Percentiles rank a stretch among this genome's conserved stretches.
Evolutionary conservation across 2,888 invertebrate species (phyloP).

Genomic region (Pinctada fucata): DNA sequence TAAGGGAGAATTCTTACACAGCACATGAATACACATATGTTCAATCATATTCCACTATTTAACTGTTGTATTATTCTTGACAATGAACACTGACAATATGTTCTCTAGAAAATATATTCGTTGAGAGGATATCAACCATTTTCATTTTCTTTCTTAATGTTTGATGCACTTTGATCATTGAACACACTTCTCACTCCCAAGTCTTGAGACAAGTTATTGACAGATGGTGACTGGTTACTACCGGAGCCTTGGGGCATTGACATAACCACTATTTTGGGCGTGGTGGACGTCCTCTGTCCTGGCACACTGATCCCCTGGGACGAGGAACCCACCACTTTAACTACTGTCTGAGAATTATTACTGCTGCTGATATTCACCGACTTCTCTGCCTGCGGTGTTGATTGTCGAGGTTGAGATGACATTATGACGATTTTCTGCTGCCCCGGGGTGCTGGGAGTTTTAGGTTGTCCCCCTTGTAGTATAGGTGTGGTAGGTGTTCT

Average conservation of each 20-base stretch:
- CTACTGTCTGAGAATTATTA: slow-evolving; percentile 52
- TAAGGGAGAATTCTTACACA: too few species aligned
- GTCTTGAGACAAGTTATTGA: slow-evolving; percentile 42
- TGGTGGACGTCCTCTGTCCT: slow-evolving; percentile 30
- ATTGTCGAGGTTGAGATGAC: slow-evolving; percentile 56
- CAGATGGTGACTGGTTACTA: slow-evolving; percentile 15
- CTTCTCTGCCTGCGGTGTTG: slow-evolving; percentile 37
- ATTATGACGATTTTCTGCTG: slow-evolving; percentile 72
- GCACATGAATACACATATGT: too few species aligned
- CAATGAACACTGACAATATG: too few species aligned
- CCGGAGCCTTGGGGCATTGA: slow-evolving; percentile 51
- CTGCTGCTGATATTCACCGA: slow-evolving; percentile 40
- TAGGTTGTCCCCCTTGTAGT: slow-evolving; percentile 32
- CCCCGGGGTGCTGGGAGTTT: slow-evolving; percentile 54
- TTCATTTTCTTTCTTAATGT: slow-evolving; percentile 46
- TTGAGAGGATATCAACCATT: slow-evolving; percentile 22
- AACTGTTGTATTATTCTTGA: too few species aligned
- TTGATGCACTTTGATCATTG: slow-evolving; percentile 43
- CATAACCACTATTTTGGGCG: slow-evolving; percentile 65
- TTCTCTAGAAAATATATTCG: too few species aligned
- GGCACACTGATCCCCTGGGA: slow-evolving; percentile 33
- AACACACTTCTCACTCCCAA: slow-evolving; percentile 66
- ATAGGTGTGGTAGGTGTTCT: slow-evolving; percentile 54
- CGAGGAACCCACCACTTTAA: slow-evolving; percentile 58
- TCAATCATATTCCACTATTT: too few species aligned